These are phyloP conservation scores for Hirtodrosophila trivittata DNA, from an alignment of 2,888 invertebrate species.

Conservation along the genomic window DNA sequence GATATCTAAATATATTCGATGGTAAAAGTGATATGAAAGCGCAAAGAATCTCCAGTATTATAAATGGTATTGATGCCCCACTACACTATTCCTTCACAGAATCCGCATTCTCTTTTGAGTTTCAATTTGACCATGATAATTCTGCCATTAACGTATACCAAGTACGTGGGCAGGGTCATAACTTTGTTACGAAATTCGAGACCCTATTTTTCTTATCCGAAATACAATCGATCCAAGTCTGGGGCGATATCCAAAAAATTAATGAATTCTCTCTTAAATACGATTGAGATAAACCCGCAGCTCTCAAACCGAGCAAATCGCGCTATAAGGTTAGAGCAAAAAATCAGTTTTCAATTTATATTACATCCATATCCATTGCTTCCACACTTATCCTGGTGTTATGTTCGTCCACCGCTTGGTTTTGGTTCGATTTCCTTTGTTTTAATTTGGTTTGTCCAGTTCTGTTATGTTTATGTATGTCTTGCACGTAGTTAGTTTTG, in stretches of 20 bases:
- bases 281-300: constrained; percentile 43
- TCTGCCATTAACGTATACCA: constrained; percentile 76
- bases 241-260: constrained; percentile 83
- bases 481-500: constrained; percentile 29
- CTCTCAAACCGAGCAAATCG: constrained; percentile 5
- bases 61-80: constrained; percentile 44
- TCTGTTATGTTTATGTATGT: constrained; percentile 23
- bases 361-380: background rate
- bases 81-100: constrained; percentile 81
- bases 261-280: constrained; percentile 78
- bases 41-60: constrained; percentile 29
- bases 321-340: constrained; percentile 51
- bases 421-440: constrained; percentile 8
- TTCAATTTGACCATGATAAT: constrained; percentile 65
- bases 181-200: constrained; percentile 72
- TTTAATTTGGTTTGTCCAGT: constrained; percentile 9
- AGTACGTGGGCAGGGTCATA: constrained; percentile 71
- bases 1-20: constrained; percentile 66
- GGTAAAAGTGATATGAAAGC: constrained; percentile 62
- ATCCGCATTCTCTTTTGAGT: constrained; percentile 80
- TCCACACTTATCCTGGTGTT: constrained; percentile 7
- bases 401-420: constrained; percentile 15
- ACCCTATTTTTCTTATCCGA: constrained; percentile 72
- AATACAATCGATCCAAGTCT: constrained; percentile 82
- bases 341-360: constrained; percentile 6